Evolutionary conservation across 37 sponge, comb jelly and placozoan genomes (phyloP), one percentile per base, ranked within the genome.

Genomic region (Eunapius fragilis): DNA sequence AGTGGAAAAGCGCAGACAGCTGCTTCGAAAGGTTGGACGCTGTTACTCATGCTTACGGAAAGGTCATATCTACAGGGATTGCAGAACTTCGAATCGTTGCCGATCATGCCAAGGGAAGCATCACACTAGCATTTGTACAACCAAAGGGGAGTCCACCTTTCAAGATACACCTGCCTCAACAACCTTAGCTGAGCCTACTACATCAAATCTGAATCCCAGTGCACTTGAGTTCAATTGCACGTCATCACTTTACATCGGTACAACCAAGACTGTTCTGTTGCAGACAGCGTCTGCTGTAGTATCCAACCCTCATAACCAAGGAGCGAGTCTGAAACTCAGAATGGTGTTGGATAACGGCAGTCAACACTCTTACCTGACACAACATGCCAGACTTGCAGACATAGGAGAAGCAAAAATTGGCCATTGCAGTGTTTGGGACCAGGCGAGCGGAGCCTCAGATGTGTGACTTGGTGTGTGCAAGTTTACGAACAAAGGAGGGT

Each of bases 341-440:
- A 35, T 85, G 5, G 69, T 85, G 35, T 9, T 85, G 68, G 85
- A 85, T 35, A 50, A 36, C 32, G 85, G 85, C 67, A 77, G 77
- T 76, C 85, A 85, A 68, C 85, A 70, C 25, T 84, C 85, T 68
- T 84, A 76, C 85, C 33, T 84, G 76, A 84, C 85, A 23, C 69
- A 76, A 67, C 25, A 5, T 35, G 77, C 85, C 69, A 75, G 69
- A 68, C 45, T 58, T 83, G 26, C 72, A 25, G 73, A 82, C 73
- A 28, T 9, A 22, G n/a, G 50, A 70, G 1, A n/a, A 72, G 25
- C 83, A 83, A 22, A 50, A 31, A 22, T 31, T 83, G 58, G 72
- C 83, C 32, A 83, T 83, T 31, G 83, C 83, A 71, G 28, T 75
- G 22, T 83, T 83, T 72, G 83, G 83, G 74, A 38, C 74, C 12